Base-by-base conservation (phyloP, 2,888 invertebrate species). In the Epinotia ramella region DNA sequence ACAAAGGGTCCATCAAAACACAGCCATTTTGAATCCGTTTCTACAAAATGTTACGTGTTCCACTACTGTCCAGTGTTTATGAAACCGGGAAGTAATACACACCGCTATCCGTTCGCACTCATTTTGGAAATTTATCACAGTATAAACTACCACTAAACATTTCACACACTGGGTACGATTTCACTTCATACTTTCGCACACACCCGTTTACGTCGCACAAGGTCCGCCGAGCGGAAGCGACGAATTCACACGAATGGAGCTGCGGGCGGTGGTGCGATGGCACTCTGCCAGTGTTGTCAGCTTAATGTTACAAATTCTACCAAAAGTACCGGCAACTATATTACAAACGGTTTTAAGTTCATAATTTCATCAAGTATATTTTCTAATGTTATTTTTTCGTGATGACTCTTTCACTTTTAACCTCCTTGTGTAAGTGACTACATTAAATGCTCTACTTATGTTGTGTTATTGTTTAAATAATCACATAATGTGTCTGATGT, bases 11-110 rank as follows among this genome's bases (percentile, higher is more conserved):
- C 95, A 95, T 96, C 95, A 96, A 95, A 95, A 95, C 95, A 95
- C 96, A 96, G 96, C 96, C 96, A 96, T 96, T 95, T 96, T 96
- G 96, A 94, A 95, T 94, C 93, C 85, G 93, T 93, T 88, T 90
- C 80, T 88, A 91, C 77, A 84, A 90, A 93, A 93, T 93, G 94
- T 93, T 94, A 93, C 93, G 92, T 94, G 92, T 91, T 90, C 89
- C 82, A 83, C 87, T 83, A 86, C 81, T 81, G 85, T 88, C 86
- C 84, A 88, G 85, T 88, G 89, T 90, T 89, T 87, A 83, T 78
- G 80, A 78, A 81, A 79, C 82, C 82, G 82, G 86, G 83, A 80
- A 82, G 84, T 72, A 71, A 84, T 82, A 79, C 84, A 85, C 84
- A 84, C 83, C 80, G 84, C 89, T 93, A 94, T 87, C 93, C 92